These are phyloP conservation scores for Geophilus truncorum DNA, from an alignment of 2,888 invertebrate species.

Conservation along the genomic window DNA sequence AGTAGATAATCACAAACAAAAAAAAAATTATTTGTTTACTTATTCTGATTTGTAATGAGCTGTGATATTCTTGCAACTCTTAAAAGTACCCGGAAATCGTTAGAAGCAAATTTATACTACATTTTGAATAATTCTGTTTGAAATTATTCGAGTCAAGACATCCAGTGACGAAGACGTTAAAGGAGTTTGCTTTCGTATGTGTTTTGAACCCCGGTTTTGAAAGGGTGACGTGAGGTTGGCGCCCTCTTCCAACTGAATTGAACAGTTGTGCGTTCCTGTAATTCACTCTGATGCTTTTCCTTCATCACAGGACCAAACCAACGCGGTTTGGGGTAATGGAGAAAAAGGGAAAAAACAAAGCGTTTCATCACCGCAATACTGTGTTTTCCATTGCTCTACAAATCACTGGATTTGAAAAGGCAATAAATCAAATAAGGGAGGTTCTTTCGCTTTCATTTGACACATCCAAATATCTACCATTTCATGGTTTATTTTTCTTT, in stretches of 20 bases:
- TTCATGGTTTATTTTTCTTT: neutral
- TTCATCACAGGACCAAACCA: neutral
- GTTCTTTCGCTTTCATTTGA: conserved; percentile 1
- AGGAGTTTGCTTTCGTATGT: neutral
- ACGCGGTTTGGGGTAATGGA: conserved; percentile 9
- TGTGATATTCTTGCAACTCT: too few species aligned
- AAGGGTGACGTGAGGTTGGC: neutral
- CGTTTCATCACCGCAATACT: conserved; percentile 22
- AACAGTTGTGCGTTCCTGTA: neutral
- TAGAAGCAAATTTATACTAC: too few species aligned
- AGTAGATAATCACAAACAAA: too few species aligned
- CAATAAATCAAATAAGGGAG: neutral
- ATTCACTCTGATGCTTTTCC: conserved; percentile 12
- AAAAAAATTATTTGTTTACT: too few species aligned
- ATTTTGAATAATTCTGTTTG: too few species aligned
- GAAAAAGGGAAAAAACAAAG: neutral
- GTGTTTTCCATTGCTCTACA: conserved; percentile 8
- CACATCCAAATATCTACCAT: conserved; percentile 2
- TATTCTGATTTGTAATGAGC: too few species aligned
- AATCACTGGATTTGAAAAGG: conserved; percentile 9
- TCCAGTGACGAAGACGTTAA: neutral
- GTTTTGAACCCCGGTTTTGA: neutral
- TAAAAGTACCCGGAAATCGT: too few species aligned
- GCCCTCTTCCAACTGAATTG: neutral
- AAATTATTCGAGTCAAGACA: too few species aligned